Evolutionary conservation across 2,113 vertebrate genomes (phyloP).

Genomic region (Petrocephalus microphthalmus): DNA sequence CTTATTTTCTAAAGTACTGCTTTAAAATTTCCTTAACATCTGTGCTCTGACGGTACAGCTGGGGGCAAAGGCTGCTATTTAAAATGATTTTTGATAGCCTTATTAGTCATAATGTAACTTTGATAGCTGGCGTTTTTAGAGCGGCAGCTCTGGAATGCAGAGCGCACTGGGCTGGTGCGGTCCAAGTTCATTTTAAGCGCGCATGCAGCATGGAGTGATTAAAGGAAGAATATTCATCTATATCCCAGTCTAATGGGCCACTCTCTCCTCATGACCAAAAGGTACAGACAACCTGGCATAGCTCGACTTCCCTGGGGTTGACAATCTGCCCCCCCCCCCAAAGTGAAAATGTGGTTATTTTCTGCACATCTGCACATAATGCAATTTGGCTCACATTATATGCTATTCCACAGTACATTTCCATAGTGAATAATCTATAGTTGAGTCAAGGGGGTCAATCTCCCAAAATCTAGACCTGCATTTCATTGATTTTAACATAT

Average conservation of each 20-base stretch:
- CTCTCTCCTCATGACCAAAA: background rate
- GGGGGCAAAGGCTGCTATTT: slow-evolving; percentile 7
- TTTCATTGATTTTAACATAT: background rate
- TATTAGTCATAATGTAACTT: slow-evolving; percentile 16
- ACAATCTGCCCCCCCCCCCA: background rate
- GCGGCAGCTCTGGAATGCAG: background rate
- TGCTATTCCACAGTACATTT: background rate
- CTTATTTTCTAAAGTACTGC: slow-evolving; percentile 10
- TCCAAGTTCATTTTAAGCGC: background rate
- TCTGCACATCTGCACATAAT: background rate
- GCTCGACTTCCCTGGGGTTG: background rate
- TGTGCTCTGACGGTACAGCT: background rate
- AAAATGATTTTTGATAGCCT: slow-evolving; percentile 10
- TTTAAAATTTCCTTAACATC: slow-evolving; percentile 19
- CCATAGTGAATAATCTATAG: background rate
- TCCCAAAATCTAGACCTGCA: background rate
- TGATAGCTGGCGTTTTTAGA: background rate
- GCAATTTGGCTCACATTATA: background rate
- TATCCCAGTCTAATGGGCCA: background rate
- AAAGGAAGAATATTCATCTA: slow-evolving; percentile 6
- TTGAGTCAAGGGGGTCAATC: no score
- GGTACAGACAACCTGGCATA: background rate
- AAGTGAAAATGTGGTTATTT: background rate
- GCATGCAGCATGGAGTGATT: background rate
- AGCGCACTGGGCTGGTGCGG: background rate